Evolutionary conservation across 2,888 invertebrate species (phyloP), one percentile per base, ranked within the genome.

Genomic region (Eupeodes luniger): DNA sequence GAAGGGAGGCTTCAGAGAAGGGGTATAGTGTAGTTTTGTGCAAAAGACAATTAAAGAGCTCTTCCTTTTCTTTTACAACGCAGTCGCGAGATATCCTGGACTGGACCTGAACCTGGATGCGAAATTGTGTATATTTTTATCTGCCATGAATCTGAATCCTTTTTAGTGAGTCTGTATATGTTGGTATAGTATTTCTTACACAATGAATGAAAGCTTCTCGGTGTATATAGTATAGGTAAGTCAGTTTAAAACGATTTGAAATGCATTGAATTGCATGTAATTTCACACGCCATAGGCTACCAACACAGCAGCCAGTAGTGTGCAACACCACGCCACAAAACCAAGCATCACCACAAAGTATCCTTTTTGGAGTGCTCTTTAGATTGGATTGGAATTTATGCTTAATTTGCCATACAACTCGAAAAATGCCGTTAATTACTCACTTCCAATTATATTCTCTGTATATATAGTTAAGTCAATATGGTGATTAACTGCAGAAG

Each of bases 181-280:
- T 16, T 53, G n/a, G 7, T 7, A 7, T 5, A 5, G 11, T 12
- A 57, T 19, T 27, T 57, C 11, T 5, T 27, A 9, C 57, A 57
- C 14, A 59, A 14, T 9, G 59, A 34, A 53, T 66, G 49, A 19
- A 36, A 12, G 51, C 44, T 59, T 44, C 53, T 27, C 27, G 27
- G 27, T 27, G 27, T 27, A 27, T 27, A 27, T 2, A 3, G 27
- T 27, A 19, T 19, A 66, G 51, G 51, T 47, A 14, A 47, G 27
- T 40, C 53, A 44, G 36, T 61, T 27, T 34, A 27, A 49, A 62
- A 36, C 53, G 47, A 74, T 81, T 81, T 77, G 53, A 77, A 82
- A 87, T 80, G 80, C 87, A 77, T 75, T 75, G 76, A 87, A 83
- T 87, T 84, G 83, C 76, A 87, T 80, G 70, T 83, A 82, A 83